Conservation (phyloP, 2,113 vertebrate genomes). For the Erythrolamprus reginae region DNA sequence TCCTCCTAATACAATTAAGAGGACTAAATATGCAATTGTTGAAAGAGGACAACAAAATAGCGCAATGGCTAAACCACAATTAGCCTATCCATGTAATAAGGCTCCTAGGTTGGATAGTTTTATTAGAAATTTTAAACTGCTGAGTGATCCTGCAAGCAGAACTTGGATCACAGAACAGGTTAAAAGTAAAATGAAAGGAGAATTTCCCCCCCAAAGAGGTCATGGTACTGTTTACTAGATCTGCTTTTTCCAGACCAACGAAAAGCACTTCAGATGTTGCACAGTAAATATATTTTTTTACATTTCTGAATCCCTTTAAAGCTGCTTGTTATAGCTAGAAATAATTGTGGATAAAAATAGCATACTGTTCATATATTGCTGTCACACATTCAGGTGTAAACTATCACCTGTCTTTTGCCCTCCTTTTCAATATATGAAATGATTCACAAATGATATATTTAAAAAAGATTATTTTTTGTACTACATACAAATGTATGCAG, state of each 20-base stretch:
- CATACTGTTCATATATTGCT: background rate
- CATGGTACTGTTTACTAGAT: background rate
- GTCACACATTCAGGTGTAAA: background rate
- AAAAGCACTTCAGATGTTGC: background rate
- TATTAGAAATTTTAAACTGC: background rate
- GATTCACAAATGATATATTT: no score
- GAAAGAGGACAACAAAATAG: background rate
- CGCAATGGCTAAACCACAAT: background rate
- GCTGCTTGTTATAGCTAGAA: background rate
- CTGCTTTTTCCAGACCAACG: background rate
- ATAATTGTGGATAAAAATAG: background rate
- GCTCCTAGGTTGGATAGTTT: background rate
- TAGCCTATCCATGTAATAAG: background rate
- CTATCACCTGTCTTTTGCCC: background rate
- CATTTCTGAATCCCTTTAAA: background rate
- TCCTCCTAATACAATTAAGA: background rate
- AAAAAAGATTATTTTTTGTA: background rate
- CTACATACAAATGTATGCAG: background rate
- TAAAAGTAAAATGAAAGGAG: background rate
- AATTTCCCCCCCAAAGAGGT: background rate
- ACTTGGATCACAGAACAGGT: background rate
- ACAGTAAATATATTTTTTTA: background rate
- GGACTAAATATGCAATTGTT: background rate
- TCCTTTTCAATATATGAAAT: background rate
- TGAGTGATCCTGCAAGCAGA: background rate